Evolutionary conservation across 2,797 vertebrate species (phyloP).

Genomic region (Anas capensis): DNA sequence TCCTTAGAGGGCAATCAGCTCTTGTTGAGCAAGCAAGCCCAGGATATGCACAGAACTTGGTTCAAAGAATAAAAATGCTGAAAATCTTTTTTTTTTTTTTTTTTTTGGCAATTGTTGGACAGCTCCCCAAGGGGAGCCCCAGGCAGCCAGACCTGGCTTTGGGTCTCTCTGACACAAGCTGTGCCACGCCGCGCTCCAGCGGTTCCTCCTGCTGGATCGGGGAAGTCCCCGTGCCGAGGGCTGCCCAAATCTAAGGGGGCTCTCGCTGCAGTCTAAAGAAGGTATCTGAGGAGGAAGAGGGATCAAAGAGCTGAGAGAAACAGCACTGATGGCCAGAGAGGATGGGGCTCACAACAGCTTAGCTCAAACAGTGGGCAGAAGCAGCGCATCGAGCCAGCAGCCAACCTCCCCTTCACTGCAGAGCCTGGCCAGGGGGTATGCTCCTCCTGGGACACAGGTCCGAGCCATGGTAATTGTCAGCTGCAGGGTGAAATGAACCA

Average conservation of each 20-base stretch:
- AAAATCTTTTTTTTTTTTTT: background rate
- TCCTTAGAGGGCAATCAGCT: background rate
- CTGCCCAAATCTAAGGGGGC: background rate
- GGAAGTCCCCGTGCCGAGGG: background rate
- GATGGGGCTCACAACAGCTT: background rate
- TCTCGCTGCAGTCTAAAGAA: fast-evolving
- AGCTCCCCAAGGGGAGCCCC: background rate
- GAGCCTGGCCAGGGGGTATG: background rate
- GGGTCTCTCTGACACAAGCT: background rate
- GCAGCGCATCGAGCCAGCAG: background rate
- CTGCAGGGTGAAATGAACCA: background rate
- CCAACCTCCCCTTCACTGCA: too few species aligned
- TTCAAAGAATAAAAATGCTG: background rate
- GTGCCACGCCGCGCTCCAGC: background rate
- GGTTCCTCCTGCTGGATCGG: background rate
- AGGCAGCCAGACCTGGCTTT: fast-evolving
- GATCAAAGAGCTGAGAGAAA: background rate
- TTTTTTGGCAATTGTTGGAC: background rate
- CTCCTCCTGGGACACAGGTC: background rate
- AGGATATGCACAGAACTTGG: background rate
- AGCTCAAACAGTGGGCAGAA: background rate
- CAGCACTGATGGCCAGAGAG: background rate
- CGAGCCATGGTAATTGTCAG: background rate
- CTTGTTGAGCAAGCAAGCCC: background rate
- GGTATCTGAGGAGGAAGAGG: background rate